phyloP scores from a whole-genome alignment of 2,888 invertebrate species.

The Smittia aterrima region DNA sequence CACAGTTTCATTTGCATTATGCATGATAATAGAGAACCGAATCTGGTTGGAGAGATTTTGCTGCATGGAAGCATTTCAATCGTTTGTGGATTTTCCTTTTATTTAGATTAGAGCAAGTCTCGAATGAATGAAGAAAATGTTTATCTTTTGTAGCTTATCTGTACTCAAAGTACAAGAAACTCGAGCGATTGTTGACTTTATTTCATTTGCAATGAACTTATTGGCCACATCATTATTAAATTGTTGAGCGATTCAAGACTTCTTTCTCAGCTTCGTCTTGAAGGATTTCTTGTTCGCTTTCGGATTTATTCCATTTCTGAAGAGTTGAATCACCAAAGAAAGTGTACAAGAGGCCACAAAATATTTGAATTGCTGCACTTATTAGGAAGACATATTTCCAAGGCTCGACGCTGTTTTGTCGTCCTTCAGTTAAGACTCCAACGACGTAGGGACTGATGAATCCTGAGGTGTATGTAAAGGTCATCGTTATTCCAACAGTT shows the following conservation, averaged over 20 bases:
- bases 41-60: background rate
- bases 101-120: background rate
- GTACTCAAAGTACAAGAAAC: no score
- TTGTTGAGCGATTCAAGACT: no score
- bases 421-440: slow-evolving; percentile 61
- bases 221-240: no score
- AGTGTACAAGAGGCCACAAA: slow-evolving; percentile 57
- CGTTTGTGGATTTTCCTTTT: background rate
- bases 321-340: slow-evolving; percentile 59
- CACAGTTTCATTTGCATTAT: slow-evolving; percentile 7
- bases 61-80: background rate
- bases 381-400: slow-evolving; percentile 64
- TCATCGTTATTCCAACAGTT: slow-evolving; percentile 61
- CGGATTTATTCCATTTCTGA: slow-evolving; percentile 62
- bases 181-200: no score
- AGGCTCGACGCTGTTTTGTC: slow-evolving; percentile 59
- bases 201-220: no score
- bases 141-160: no score
- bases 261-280: no score
- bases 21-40: slow-evolving; percentile 17
- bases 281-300: no score
- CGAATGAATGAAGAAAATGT: no score
- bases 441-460: slow-evolving; percentile 65
- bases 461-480: slow-evolving; percentile 59
- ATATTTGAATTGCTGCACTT: slow-evolving; percentile 56